Percentiles rank a stretch among this genome's conserved stretches.
phyloP scores from a whole-genome alignment of 2,888 invertebrate genomes.

The Pseudanteris insignis region DNA sequence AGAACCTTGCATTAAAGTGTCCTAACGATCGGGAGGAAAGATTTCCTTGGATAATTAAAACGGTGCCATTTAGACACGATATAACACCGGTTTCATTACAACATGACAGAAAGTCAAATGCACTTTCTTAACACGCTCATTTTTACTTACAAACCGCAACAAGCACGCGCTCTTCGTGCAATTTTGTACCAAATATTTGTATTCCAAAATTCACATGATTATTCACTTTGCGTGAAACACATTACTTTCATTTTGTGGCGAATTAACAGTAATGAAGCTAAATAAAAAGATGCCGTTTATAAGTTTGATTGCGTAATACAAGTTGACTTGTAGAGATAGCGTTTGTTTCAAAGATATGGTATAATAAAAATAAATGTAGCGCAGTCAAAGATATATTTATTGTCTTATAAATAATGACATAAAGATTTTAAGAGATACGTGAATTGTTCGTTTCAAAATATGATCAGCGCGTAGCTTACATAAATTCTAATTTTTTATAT shows the following conservation, averaged over 20 bases:
- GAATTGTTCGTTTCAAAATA: too few relatives aligned
- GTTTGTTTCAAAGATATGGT: too few relatives aligned
- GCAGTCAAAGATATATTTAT: too few relatives aligned
- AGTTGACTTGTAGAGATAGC: too few relatives aligned
- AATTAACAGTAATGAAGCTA: too few relatives aligned
- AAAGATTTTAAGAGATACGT: too few relatives aligned
- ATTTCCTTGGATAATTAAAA: constrained; percentile 35
- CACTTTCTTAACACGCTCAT: constrained; percentile 31
- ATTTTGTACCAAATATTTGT: constrained; percentile 10
- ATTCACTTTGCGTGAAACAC: constrained; percentile 14
- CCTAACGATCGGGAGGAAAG: constrained; percentile 30
- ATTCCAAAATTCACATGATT: constrained; percentile 17
- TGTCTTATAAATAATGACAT: too few relatives aligned
- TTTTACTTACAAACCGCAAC: constrained; percentile 24
- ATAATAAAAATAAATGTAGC: too few relatives aligned
- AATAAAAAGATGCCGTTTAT: too few relatives aligned
- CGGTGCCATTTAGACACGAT: constrained; percentile 36
- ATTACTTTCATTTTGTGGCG: background rate
- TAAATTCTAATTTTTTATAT: too few relatives aligned
- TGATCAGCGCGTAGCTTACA: too few relatives aligned
- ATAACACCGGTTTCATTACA: constrained; percentile 35
- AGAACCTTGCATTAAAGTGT: constrained; percentile 18
- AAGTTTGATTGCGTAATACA: too few relatives aligned
- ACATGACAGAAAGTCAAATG: constrained; percentile 33
- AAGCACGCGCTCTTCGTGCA: constrained; percentile 13